Base-by-base conservation (phyloP, 2,888 invertebrate genomes). In the Nudaria mundana region DNA sequence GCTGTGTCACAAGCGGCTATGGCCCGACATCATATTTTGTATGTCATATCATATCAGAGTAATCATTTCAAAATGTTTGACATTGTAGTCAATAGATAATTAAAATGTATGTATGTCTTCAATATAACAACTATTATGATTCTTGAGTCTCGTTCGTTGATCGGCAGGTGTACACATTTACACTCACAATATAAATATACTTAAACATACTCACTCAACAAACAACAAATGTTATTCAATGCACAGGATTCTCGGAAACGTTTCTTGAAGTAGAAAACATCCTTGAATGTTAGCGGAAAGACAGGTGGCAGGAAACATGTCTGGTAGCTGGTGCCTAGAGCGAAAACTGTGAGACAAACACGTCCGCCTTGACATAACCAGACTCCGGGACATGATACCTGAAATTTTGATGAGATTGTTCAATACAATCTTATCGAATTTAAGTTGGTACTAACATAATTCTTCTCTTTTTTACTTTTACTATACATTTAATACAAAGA, bases 331-430 rank as follows among this genome's bases (percentile, higher is more conserved):
- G 92, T 92, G 26, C 93, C 93, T 30, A 96, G 85, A 35, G 93
- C 89, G 53, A 90, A 91, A 23, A 95, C 87, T 48, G 92, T 92
- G 15, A 95, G 81, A 5, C 93, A 93, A 5, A 94, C 90, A 63
- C 92, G 91, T n/a, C 95, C 95, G 74, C 93, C 93, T 47, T 94
- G 93, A 64, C 94, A 94, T 18, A 96, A 81, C 94, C 95, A 95
- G 8, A 95, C 95, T 20, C 96, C 96, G n/a, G 95, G 95, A 73
- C 95, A 95, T 40, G 94, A 92, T 16, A 95, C 91, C 94, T 94
- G 57, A 75, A 31, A 22, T 12, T 3, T 13, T 13, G 11, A 5
- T 18, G 7, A 1, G 3, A 11, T 10, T 11, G 11, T 30, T 30
- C 12, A 22, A 30, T 8, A 10, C 5, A 7, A 1, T 7, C 7